These are phyloP conservation scores for Polietes domitor DNA, from an alignment of 2,888 invertebrate genomes.

Conservation along the genomic window DNA sequence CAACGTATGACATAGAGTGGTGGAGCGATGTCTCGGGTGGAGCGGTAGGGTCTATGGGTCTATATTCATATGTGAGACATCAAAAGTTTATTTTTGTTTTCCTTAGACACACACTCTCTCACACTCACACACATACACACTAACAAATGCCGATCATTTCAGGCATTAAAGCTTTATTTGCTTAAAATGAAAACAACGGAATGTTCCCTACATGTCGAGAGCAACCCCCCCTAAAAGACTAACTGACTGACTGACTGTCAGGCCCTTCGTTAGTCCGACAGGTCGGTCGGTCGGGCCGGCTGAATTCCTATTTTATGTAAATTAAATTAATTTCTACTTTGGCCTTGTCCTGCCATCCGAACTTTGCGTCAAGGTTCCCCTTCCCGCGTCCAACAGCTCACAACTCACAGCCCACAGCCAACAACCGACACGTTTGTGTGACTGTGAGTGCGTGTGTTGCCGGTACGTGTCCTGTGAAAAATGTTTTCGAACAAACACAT, in stretches of 20 bases:
- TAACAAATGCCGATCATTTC: not conserved
- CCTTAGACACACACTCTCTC: not conserved
- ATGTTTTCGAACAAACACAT: slow-evolving; percentile 12
- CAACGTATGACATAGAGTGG: not conserved
- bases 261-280: not conserved
- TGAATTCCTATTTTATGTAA: slow-evolving; percentile 52
- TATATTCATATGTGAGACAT: not conserved
- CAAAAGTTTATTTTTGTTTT: slow-evolving; percentile 11
- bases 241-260: not conserved
- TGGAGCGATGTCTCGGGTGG: too few relatives aligned
- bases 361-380: slow-evolving; percentile 43
- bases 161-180: slow-evolving; percentile 11
- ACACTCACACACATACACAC: not conserved
- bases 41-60: too few relatives aligned
- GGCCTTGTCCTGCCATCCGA: slow-evolving; percentile 60
- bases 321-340: slow-evolving; percentile 62
- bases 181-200: not conserved
- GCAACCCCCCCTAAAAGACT: not conserved
- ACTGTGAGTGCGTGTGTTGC: not conserved
- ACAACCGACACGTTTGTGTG: not conserved
- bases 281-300: not conserved
- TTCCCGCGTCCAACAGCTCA: not conserved
- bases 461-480: slow-evolving; percentile 42
- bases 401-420: not conserved
- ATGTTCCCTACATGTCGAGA: not conserved